phyloP scores from a whole-genome alignment of 2,888 invertebrate species.

The Clunio marinus region DNA sequence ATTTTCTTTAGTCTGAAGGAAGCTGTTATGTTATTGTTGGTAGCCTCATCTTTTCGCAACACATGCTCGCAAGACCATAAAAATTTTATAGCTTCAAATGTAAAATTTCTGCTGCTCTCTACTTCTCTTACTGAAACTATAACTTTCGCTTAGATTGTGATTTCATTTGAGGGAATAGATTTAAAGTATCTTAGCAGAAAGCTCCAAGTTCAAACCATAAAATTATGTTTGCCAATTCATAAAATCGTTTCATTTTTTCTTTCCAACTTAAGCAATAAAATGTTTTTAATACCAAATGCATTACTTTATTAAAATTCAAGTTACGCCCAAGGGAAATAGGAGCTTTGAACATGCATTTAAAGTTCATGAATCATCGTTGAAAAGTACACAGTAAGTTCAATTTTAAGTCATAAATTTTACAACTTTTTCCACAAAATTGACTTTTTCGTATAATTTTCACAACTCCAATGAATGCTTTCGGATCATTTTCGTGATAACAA shows the following conservation, averaged over 20 bases:
- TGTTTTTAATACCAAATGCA: constrained; percentile 15
- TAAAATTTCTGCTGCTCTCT: neutral
- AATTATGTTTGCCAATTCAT: neutral
- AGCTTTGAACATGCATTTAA: neutral
- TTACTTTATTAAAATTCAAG: constrained; percentile 19
- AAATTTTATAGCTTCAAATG: constrained; percentile 1
- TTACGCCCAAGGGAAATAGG: neutral
- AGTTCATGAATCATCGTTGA: neutral
- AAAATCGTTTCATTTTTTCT: too few species aligned
- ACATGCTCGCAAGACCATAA: neutral
- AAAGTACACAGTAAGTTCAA: neutral
- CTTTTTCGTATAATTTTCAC: too few species aligned
- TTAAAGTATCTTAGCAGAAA: too few species aligned
- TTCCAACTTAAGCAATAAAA: constrained; percentile 15
- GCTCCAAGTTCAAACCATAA: too few species aligned
- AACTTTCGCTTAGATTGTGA: neutral
- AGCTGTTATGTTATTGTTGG: too few species aligned
- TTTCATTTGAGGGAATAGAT: neutral
- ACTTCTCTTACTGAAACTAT: neutral
- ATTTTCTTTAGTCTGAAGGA: too few species aligned
- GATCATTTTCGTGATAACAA: neutral
- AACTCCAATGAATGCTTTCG: too few species aligned
- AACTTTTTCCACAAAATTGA: neutral
- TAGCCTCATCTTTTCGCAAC: too few species aligned
- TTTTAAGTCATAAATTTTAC: constrained; percentile 1